These are phyloP conservation scores for Rhinella marina DNA, from an alignment of 2,797 vertebrate genomes.

Conservation along the genomic window DNA sequence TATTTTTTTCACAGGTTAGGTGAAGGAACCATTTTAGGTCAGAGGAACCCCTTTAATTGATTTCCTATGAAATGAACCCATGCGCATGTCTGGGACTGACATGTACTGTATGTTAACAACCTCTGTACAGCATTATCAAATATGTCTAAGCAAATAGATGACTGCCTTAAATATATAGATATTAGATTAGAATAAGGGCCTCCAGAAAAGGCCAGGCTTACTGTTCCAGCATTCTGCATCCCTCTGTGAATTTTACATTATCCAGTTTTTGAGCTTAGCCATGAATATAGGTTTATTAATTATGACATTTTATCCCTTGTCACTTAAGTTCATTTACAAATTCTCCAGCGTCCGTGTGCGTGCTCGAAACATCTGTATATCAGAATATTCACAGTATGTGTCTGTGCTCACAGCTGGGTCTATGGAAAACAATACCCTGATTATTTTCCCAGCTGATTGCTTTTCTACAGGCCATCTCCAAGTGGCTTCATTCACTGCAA, in stretches of 20 bases:
- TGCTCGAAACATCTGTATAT: conserved; percentile 43
- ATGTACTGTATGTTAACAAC: too few species aligned
- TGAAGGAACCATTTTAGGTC: too few species aligned
- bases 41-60: too few species aligned
- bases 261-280: neutral
- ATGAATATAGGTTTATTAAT: neutral
- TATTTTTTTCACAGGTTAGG: too few species aligned
- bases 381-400: neutral
- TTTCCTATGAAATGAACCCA: too few species aligned
- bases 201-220: neutral
- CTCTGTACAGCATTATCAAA: too few species aligned
- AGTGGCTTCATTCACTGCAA: neutral
- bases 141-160: too few species aligned
- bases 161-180: neutral
- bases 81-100: too few species aligned
- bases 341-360: conserved; percentile 16
- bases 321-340: neutral
- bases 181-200: neutral
- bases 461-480: neutral
- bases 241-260: too few species aligned
- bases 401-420: conserved; percentile 36
- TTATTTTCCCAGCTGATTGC: conserved; percentile 14
- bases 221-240: too few species aligned
- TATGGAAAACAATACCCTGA: neutral
- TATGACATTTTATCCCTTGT: neutral